Evolutionary conservation across 2,888 invertebrate species (phyloP).

Genomic region (Poecilus cupreus): DNA sequence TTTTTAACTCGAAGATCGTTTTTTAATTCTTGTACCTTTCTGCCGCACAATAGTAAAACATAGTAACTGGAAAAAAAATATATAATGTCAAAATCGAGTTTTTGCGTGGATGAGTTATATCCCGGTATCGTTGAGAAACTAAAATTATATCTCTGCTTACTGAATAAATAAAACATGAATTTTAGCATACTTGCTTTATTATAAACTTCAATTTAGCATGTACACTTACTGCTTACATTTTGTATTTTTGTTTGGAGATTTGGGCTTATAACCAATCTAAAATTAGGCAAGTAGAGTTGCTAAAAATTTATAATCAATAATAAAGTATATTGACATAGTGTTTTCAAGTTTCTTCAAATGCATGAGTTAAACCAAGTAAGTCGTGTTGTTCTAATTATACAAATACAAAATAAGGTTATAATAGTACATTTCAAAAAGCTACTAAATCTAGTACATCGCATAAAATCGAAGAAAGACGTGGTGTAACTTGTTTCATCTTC

Average conservation of each 20-base stretch:
- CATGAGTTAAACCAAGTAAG: neutral
- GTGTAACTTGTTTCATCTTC: neutral
- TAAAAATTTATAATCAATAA: neutral
- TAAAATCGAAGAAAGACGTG: neutral
- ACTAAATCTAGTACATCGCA: too few species aligned
- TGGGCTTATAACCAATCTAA: neutral
- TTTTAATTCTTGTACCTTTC: too few species aligned
- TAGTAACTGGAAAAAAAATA: too few species aligned
- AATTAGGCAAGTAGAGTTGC: neutral
- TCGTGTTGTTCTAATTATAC: neutral
- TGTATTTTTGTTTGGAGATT: neutral
- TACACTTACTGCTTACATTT: neutral
- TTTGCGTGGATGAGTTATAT: too few species aligned
- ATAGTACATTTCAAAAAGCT: neutral
- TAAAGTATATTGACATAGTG: neutral
- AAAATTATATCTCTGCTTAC: neutral
- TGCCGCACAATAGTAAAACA: neutral
- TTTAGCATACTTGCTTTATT: neutral
- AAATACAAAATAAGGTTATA: neutral
- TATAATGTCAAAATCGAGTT: neutral
- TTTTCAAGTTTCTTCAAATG: neutral
- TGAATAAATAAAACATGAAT: neutral
- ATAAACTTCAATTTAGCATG: neutral
- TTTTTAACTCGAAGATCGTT: too few species aligned
- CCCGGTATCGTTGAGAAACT: constrained; percentile 1